Conservation (phyloP, 2,888 invertebrate species). For the Epinotia demarniana region DNA sequence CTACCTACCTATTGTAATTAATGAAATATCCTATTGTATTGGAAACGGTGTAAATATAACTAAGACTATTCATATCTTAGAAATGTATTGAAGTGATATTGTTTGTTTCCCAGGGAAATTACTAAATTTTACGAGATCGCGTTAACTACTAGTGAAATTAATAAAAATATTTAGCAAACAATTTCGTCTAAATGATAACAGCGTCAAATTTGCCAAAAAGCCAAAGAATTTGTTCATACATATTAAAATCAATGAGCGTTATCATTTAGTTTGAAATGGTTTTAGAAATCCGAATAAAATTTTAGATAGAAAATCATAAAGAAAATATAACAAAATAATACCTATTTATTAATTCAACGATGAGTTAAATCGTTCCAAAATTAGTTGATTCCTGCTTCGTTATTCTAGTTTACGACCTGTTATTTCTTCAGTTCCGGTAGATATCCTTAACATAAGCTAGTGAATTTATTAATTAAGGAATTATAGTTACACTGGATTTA, state of each 20-base stretch:
- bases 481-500: constrained; percentile 60
- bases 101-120: constrained; percentile 82
- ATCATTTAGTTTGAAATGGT: constrained; percentile 51
- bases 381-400: constrained; percentile 45
- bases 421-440: constrained; percentile 32
- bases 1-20: constrained; percentile 43
- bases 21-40: constrained; percentile 56
- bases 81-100: constrained; percentile 78
- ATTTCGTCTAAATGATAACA: constrained; percentile 61
- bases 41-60: constrained; percentile 70
- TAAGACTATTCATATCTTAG: constrained; percentile 83
- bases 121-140: constrained; percentile 77
- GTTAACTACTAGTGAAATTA: constrained; percentile 76
- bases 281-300: constrained; percentile 52
- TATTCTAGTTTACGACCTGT: constrained; percentile 37
- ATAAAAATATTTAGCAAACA: constrained; percentile 55
- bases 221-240: constrained; percentile 45
- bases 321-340: constrained; percentile 48
- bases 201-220: constrained; percentile 48
- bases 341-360: constrained; percentile 43
- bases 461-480: constrained; percentile 46
- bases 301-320: constrained; percentile 57
- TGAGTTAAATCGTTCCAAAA: constrained; percentile 42
- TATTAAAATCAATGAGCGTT: constrained; percentile 32
- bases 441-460: constrained; percentile 41